Percentiles rank a stretch among this genome's conserved stretches.
phyloP scores from a whole-genome alignment of 2,113 vertebrate species.

The Platysteira castanea region DNA sequence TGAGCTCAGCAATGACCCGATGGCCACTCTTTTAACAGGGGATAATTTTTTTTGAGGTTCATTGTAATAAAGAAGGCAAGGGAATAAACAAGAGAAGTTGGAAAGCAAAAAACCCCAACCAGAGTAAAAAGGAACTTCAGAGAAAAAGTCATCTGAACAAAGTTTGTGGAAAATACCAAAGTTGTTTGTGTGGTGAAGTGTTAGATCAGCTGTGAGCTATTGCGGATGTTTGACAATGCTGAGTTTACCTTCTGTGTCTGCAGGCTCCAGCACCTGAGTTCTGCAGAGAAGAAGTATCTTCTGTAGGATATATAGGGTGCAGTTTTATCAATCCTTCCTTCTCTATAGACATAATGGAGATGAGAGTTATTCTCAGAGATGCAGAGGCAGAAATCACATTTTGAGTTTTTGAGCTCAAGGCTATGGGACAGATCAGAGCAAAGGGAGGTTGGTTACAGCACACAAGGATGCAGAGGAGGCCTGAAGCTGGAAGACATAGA shows the following conservation, averaged over 20 bases:
- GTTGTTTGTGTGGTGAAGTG: neutral
- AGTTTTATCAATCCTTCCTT: neutral
- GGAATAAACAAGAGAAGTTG: neutral
- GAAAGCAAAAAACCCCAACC: neutral
- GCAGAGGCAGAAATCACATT: neutral
- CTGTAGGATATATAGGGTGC: neutral
- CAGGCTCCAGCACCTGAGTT: neutral
- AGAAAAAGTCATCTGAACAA: constrained; percentile 8
- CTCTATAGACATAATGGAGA: neutral
- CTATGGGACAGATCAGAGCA: neutral
- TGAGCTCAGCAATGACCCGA: neutral
- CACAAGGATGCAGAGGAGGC: neutral
- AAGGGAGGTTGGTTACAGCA: neutral
- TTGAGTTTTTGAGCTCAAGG: neutral
- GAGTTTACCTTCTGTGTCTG: neutral
- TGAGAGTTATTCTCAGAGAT: neutral
- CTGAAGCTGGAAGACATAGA: neutral
- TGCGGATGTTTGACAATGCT: neutral
- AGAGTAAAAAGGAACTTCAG: constrained; percentile 33
- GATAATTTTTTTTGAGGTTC: neutral
- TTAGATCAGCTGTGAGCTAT: neutral
- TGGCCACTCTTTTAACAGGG: neutral
- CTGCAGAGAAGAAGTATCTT: neutral
- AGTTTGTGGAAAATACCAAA: constrained; percentile 52
- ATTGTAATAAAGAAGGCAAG: neutral